phyloP scores from a whole-genome alignment of 1,140 invertebrate species.

The Drosophila bocki region DNA sequence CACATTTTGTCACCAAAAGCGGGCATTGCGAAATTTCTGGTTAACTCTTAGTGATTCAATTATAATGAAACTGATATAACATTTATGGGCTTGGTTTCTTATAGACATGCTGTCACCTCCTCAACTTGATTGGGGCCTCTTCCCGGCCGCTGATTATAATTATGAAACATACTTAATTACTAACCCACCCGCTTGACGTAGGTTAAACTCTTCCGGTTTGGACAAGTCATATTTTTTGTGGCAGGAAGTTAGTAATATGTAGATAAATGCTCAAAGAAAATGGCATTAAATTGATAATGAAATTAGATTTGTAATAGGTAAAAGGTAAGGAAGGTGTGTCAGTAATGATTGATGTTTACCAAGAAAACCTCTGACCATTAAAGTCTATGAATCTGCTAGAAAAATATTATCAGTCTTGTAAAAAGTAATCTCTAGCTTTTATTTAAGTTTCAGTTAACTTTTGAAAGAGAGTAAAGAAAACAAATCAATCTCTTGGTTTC shows the following conservation, averaged over 20 bases:
- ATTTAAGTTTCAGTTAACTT: background rate
- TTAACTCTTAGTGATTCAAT: conserved; percentile 63
- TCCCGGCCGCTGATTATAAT: conserved; percentile 39
- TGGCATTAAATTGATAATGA: conserved; percentile 15
- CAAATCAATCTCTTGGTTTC: background rate
- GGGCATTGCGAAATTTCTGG: conserved; percentile 50
- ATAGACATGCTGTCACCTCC: conserved; percentile 76
- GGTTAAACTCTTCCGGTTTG: conserved; percentile 31
- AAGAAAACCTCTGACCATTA: background rate
- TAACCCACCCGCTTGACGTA: conserved; percentile 22
- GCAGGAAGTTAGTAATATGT: conserved; percentile 7
- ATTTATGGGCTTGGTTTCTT: conserved; percentile 46
- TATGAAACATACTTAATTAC: conserved; percentile 50
- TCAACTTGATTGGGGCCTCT: conserved; percentile 15
- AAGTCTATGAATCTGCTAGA: background rate
- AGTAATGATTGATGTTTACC: conserved; percentile 1
- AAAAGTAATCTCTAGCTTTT: background rate
- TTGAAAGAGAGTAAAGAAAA: background rate
- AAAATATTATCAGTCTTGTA: background rate
- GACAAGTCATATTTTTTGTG: conserved; percentile 27
- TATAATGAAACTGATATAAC: conserved; percentile 65
- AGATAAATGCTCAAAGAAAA: conserved; percentile 10
- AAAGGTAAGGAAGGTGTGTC: background rate
- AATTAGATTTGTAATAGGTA: conserved; percentile 18
- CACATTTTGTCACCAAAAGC: conserved; percentile 37